These are phyloP conservation scores for Pristionchus arcanus DNA, from an alignment of 2,888 invertebrate genomes.

Conservation along the genomic window DNA sequence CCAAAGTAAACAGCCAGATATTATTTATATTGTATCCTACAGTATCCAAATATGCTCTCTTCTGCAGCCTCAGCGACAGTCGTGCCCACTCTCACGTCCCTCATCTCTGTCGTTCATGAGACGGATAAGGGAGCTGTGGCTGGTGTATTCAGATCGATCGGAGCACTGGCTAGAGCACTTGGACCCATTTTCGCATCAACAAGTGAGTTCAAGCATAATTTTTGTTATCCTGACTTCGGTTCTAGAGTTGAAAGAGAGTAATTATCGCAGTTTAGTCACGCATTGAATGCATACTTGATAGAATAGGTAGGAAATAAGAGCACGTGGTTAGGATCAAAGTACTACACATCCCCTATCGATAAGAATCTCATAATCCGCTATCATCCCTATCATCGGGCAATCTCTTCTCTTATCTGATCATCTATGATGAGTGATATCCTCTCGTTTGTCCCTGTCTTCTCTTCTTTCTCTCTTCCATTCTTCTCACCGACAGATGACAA, in stretches of 20 bases:
- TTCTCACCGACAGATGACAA: constrained; percentile 27
- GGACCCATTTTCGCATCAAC: constrained; percentile 93
- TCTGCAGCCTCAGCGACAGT: constrained; percentile 85
- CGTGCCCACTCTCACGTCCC: constrained; percentile 94
- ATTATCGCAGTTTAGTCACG: neutral
- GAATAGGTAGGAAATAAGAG: neutral
- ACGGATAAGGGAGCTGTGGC: constrained; percentile 93
- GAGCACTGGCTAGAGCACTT: constrained; percentile 92
- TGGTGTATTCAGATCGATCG: constrained; percentile 94
- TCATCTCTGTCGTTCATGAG: constrained; percentile 89
- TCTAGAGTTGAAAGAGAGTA: neutral
- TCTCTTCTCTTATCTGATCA: constrained; percentile 1
- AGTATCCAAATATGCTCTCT: neutral
- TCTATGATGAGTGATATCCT: constrained; percentile 28
- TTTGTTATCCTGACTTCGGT: neutral
- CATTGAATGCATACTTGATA: neutral
- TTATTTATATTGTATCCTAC: neutral
- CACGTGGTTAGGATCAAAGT: neutral
- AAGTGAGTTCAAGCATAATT: constrained; percentile 82
- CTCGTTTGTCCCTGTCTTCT: constrained; percentile 22
- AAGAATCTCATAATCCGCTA: neutral
- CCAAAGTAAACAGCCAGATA: too few species aligned
- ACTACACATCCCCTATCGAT: neutral
- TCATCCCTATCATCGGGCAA: constrained; percentile 44
- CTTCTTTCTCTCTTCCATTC: neutral